Evolutionary conservation across 2,888 invertebrate species (phyloP), one percentile per base, ranked within the genome.

Genomic region (Rotaria sp.): DNA sequence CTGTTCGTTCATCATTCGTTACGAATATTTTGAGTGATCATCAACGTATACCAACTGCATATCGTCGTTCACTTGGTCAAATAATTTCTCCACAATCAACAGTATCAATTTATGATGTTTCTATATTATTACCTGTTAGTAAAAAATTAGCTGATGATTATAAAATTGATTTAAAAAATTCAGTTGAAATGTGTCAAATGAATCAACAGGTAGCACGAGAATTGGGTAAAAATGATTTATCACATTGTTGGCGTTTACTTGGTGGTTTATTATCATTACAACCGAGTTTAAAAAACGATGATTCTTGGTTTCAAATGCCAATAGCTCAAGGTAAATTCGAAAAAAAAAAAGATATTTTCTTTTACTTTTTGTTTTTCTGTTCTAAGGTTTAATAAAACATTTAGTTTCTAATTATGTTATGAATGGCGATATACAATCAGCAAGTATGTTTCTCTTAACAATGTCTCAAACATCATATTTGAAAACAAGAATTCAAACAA

Each of bases 211-310:
- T 45, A 45, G 45, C 80, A 26, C n/a, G 10, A 45, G 3, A 26
- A 26, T 45, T 80, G 80, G 80, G 80, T 45, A 80, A 80, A 80
- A 8, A 45, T 45, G 80, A 80, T 26, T n/a, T 80, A 45, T 45
- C 80, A 80, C 80, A 45, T n/a, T 80, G 80, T 80, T 80, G 80
- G 80, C 26, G 45, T 45, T 26, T 80, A 80, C 45, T 80, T n/a
- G 26, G 13, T 45, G 26, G 41, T 26, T 18, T 80, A n/a, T 45
- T 80, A 80, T 26, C 26, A 15, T 26, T 80, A 11, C 45, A 80
- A n/a, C 45, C 41, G 45, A 41, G 21, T n/a, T 45, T 45, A 45
- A 26, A 45, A 26, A 2, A 26, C 2, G 21, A 41, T 45, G 45
- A 80, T 45, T 3, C 41, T n/a, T 80, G 80, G 80, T 80, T 45